phyloP scores from a whole-genome alignment of 2,888 invertebrate species.

The Ashinkailepas kermadecensis region DNA sequence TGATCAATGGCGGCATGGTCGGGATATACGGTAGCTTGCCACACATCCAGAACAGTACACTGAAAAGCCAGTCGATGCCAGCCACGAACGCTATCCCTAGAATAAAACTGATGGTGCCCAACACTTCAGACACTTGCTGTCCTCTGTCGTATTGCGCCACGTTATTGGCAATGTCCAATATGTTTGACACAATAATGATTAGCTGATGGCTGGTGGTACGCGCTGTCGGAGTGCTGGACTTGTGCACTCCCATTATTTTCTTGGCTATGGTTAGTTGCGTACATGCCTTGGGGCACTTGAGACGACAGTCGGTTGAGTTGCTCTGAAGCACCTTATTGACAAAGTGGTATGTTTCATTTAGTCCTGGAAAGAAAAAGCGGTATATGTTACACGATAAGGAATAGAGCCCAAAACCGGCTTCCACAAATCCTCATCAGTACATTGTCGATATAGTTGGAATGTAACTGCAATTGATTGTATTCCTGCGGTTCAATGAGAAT shows the following conservation, averaged over 20 bases:
- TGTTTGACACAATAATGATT: background rate
- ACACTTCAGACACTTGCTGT: background rate
- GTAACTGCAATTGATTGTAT: too few relatives aligned
- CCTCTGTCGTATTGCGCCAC: background rate
- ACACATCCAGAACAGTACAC: background rate
- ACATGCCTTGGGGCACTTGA: too few relatives aligned
- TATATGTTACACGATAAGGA: too few relatives aligned
- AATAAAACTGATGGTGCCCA: background rate
- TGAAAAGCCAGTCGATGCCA: background rate
- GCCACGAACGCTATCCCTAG: background rate
- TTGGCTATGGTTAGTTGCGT: background rate
- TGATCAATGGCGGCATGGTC: background rate
- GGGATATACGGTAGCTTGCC: background rate
- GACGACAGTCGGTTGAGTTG: too few relatives aligned
- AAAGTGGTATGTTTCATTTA: too few relatives aligned
- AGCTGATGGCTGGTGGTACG: background rate
- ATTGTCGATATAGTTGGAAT: too few relatives aligned
- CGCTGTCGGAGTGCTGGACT: background rate
- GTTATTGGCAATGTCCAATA: background rate
- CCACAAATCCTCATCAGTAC: too few relatives aligned
- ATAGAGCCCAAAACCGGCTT: too few relatives aligned
- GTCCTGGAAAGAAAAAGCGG: too few relatives aligned
- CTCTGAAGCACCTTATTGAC: too few relatives aligned
- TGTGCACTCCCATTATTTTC: background rate
- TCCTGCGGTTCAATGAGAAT: too few relatives aligned